Conservation (phyloP, 2,113 vertebrate genomes). For the Lophotis ruficrista region DNA sequence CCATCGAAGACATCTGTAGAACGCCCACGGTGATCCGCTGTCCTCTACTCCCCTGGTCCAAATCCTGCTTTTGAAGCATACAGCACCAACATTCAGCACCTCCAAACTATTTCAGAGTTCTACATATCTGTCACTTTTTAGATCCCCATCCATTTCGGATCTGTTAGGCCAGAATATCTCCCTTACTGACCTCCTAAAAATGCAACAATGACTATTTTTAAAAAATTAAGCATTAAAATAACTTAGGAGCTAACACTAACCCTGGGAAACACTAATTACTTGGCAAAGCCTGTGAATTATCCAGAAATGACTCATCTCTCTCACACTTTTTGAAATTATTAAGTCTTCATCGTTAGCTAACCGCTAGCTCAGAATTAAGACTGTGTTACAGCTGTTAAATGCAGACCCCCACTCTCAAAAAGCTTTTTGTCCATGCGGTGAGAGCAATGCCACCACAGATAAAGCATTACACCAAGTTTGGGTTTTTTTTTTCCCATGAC, state of each 20-base stretch:
- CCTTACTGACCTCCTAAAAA: not conserved
- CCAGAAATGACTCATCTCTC: not conserved
- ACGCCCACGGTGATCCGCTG: rapidly evolving
- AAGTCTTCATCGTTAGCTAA: not conserved
- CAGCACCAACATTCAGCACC: not conserved
- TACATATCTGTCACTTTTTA: not conserved
- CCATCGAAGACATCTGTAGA: not conserved
- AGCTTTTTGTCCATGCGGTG: not conserved
- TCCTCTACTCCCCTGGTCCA: not conserved
- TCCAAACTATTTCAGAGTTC: not conserved
- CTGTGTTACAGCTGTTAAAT: not conserved
- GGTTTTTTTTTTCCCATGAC: not conserved
- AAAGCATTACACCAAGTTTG: not conserved
- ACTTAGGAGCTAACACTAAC: not conserved
- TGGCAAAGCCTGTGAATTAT: not conserved
- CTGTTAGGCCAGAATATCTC: not conserved
- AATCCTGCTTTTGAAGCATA: not conserved
- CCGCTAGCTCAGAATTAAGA: not conserved
- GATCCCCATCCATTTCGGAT: not conserved
- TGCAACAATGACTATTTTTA: not conserved
- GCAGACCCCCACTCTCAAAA: not conserved
- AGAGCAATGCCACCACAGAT: not conserved
- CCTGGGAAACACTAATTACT: not conserved
- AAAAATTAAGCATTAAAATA: not conserved
- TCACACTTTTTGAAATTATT: not conserved